Base-by-base conservation (phyloP, 2,888 invertebrate genomes). In the Conomelus anceps region DNA sequence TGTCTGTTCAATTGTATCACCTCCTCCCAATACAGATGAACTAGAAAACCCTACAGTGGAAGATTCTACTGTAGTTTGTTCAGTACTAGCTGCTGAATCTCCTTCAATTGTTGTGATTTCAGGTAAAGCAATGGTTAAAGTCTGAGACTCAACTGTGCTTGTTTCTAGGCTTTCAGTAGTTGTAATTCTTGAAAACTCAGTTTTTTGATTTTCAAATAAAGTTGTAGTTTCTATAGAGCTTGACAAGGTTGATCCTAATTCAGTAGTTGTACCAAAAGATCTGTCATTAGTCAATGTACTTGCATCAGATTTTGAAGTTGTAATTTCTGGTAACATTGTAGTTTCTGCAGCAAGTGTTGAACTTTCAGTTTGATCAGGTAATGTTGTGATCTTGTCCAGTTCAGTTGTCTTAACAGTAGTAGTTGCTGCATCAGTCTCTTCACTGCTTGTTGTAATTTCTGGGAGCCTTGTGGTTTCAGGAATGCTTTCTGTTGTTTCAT, bases 381-480 rank as follows among this genome's bases (percentile, higher is more conserved):
- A 88, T 22, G 88, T 88, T n/a, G 90, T 86, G 20, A 87, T 84
- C 86, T 84, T 63, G 63, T 63, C 63, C n/a, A n/a, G 63, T 23
- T 63, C 89, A 24, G 90, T 91, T 88, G 91, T 91, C 89, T 89
- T 90, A 87, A 63, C 90, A 89, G 92, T 92, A 87, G 91, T 90
- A 87, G 90, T 91, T 84, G 91, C 88, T 41, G 22, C 87, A 84
- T n/a, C 34, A 84, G 23, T 22, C 17, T 87, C 87, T 63, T 22
- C 22, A 26, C 23, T 41, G 13, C 85, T 89, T 13, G 89, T 89
- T 41, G 89, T 89, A 34, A 89, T 88, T 22, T 89, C 89, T 41
- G 86, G 89, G 23, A 85, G 24, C 22, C 13, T 85, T 23, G 85
- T 85, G 13, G 23, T 85, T 24, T 23, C 85, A 85, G 23, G 9